Conservation (phyloP, 2,797 vertebrate species). For the Melanotaenia parkinsoni region DNA sequence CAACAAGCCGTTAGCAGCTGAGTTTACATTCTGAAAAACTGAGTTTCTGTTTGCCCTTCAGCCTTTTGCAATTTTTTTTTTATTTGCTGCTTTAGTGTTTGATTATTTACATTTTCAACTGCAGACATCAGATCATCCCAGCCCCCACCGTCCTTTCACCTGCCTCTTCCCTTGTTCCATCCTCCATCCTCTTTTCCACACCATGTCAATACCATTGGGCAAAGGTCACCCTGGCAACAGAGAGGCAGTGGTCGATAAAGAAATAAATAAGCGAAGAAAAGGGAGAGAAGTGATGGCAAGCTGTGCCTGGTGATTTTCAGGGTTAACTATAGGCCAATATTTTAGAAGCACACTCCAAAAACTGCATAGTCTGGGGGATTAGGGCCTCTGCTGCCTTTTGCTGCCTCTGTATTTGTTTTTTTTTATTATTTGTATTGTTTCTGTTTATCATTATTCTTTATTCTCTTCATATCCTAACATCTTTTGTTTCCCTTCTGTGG, state of each 20-base stretch:
- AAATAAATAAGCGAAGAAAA: constrained; percentile 78
- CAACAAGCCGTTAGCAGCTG: constrained; percentile 52
- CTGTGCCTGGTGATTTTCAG: constrained; percentile 67
- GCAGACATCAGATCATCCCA: constrained; percentile 47
- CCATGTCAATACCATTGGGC: constrained; percentile 77
- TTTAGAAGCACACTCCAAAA: constrained; percentile 67
- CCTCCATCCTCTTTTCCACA: constrained; percentile 69
- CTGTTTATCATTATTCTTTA: constrained; percentile 30
- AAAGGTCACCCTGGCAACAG: constrained; percentile 82
- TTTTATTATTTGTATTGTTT: constrained; percentile 21
- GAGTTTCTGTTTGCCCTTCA: constrained; percentile 45
- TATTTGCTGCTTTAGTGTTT: constrained; percentile 28
- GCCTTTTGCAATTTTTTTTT: constrained; percentile 13
- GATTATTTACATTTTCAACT: constrained; percentile 57
- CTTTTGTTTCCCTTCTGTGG: constrained; percentile 13
- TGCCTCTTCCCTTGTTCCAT: constrained; percentile 63
- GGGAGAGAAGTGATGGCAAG: constrained; percentile 69
- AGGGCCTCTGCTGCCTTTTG: constrained; percentile 40
- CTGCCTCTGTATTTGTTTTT: constrained; percentile 34
- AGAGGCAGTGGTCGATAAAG: constrained; percentile 73
- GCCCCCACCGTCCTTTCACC: constrained; percentile 66
- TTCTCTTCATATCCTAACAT: constrained; percentile 24
- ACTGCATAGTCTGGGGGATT: constrained; percentile 44
- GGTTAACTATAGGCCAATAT: constrained; percentile 76
- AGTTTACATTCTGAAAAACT: constrained; percentile 34